Evolutionary conservation across 2,888 invertebrate species (phyloP), one percentile per base, ranked within the genome.

Genomic region (Epinotia brunnichana): DNA sequence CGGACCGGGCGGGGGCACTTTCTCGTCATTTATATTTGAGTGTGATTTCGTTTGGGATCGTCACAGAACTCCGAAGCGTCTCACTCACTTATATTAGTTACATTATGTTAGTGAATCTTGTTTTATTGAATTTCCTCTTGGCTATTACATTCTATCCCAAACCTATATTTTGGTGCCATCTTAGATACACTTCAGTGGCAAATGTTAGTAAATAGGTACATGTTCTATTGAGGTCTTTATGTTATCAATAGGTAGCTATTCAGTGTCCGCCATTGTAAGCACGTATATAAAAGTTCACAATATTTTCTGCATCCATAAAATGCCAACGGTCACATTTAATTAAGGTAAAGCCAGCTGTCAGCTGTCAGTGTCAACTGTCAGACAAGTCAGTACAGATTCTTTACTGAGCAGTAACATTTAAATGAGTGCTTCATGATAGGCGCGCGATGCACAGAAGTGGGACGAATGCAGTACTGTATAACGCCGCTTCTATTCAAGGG

Each of bases 11-110:
- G 81, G 79, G 80, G 82, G 85, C 86, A 88, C 89, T 90, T 90
- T 90, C 86, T 90, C 90, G 89, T 90, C 90, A 90, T 90, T 91
- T 91, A 89, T 88, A 89, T 90, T 90, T 89, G 87, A 89, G 90
- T 90, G 89, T 89, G 91, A 91, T 92, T 91, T 90, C 86, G 87
- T 89, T 90, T 87, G 86, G 87, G 86, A 89, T 87, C 85, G 85
- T 86, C 86, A 82, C 81, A 82, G 84, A 85, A 87, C 84, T 85
- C 83, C 78, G 82, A 79, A 76, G 81, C 83, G 87, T 86, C 85
- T 85, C 84, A 84, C 86, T 87, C 86, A 84, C 85, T 89, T 88
- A 89, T 87, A 89, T 89, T 88, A 88, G 87, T 89, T 86, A 89
- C 85, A 87, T 88, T 87, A 86, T 83, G 85, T 85, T 85, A 86